Evolutionary conservation across 2,888 invertebrate species (phyloP).

Genomic region (Morpho helenor): DNA sequence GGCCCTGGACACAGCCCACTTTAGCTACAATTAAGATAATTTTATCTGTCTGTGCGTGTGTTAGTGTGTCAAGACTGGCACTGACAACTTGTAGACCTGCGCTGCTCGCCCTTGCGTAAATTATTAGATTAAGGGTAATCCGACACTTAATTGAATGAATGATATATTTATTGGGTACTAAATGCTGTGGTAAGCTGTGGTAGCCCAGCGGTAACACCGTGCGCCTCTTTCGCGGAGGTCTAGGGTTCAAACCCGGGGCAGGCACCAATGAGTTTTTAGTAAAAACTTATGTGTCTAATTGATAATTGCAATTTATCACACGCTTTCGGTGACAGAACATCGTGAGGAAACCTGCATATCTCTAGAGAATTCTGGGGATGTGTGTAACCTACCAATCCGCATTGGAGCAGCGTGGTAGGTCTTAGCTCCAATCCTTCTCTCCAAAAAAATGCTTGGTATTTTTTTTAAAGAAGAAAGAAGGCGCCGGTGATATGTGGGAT

Average conservation of each 20-base stretch:
- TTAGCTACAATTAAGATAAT: slow-evolving; percentile 1
- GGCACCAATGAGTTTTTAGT: background rate
- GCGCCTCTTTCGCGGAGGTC: background rate
- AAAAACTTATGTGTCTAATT: background rate
- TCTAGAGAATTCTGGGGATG: background rate
- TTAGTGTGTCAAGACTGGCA: slow-evolving; percentile 3
- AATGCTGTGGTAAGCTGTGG: too few relatives aligned
- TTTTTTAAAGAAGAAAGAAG: too few relatives aligned
- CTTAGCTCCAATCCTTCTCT: too few relatives aligned
- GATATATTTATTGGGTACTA: too few relatives aligned
- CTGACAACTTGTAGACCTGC: background rate
- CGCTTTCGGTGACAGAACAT: background rate
- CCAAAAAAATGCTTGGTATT: too few relatives aligned
- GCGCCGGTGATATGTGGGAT: too few relatives aligned
- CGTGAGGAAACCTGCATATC: background rate
- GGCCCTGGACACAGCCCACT: background rate
- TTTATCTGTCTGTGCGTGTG: slow-evolving; percentile 1
- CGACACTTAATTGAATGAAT: background rate
- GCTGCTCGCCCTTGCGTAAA: slow-evolving; percentile 3
- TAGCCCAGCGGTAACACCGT: too few relatives aligned
- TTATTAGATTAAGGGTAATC: slow-evolving; percentile 1
- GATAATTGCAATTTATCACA: background rate
- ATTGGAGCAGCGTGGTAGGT: too few relatives aligned
- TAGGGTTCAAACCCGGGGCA: background rate
- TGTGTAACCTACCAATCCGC: too few relatives aligned